Evolutionary conservation across 1,140 invertebrate species (phyloP), one percentile per base, ranked within the genome.

Genomic region (Microplitis demolitor): DNA sequence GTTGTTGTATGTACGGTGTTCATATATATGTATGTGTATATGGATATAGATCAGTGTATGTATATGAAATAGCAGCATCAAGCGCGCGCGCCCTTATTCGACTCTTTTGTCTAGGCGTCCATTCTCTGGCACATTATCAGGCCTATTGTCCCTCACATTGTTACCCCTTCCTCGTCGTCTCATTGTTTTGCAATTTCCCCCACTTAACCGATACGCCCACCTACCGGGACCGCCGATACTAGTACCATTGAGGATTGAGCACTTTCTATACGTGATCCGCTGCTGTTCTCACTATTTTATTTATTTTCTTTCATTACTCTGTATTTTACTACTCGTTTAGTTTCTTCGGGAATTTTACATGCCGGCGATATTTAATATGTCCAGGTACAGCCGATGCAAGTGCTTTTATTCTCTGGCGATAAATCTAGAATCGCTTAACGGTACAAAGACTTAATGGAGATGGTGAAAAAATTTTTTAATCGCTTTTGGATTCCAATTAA

Each of bases 111-210:
- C 83, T 87, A 86, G 81, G 82, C 84, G 80, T 85, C 84, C 84
- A 86, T 86, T 86, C 85, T 86, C 84, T 81, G 80, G 83, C 83
- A 83, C 85, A 86, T 87, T 87, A 86, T 87, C 85, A 85, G 85
- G 85, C 85, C 85, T 85, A 86, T 87, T 87, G 86, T 87, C 84
- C 80, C 83, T 86, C 81, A 84, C 84, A 86, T 86, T 87, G 84
- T 87, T 87, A 84, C 82, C 82, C 80, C 82, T 77, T 80, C 78
- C 79, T 71, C 76, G 76, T 74, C 79, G 77, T 79, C 80, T 85
- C 83, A 87, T 86, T 87, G 85, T 86, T 87, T 87, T 86, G 85
- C 85, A 86, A 87, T 87, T 87, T 87, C 85, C 83, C 82, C 85
- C 83, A 87, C 85, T 87, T 87, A 87, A 86, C 85, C 83, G 84